These are phyloP conservation scores for Nyctereutes procyonoides DNA, from an alignment of 2,113 vertebrate genomes.

Conservation along the genomic window DNA sequence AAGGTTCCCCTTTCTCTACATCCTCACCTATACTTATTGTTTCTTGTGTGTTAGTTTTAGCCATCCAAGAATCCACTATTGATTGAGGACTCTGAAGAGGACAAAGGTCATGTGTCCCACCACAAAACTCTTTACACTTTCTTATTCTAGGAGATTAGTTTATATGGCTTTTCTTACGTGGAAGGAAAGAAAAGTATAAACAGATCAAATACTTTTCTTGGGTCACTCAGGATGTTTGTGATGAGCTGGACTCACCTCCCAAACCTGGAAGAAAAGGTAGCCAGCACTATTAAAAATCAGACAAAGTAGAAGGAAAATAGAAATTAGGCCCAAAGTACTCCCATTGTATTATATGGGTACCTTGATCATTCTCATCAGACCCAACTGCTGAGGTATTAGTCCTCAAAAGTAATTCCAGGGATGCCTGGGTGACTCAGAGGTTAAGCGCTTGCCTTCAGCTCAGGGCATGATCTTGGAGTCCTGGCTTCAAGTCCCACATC, in stretches of 20 bases:
- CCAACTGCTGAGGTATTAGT: not conserved
- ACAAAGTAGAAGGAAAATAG: not conserved
- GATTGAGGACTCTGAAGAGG: not conserved
- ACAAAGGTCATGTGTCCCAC: not conserved
- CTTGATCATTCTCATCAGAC: not conserved
- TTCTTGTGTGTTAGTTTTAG: too few species aligned
- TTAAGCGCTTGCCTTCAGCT: too few species aligned
- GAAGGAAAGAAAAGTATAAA: not conserved
- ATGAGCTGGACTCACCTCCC: not conserved
- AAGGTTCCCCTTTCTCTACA: too few species aligned
- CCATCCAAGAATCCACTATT: not conserved
- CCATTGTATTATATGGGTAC: not conserved
- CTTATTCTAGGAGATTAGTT: not conserved
- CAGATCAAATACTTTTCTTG: not conserved
- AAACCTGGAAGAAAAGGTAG: not conserved
- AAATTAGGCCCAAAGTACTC: not conserved
- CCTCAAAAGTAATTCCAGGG: not conserved
- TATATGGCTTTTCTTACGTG: not conserved
- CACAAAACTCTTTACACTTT: not conserved
- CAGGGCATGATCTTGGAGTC: too few species aligned
- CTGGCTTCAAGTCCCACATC: too few species aligned
- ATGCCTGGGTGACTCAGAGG: too few species aligned
- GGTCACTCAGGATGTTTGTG: not conserved
- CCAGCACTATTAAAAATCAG: not conserved
- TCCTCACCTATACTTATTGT: too few species aligned